phyloP scores from a whole-genome alignment of 2,797 vertebrate genomes.

The Tarsius wallacei region DNA sequence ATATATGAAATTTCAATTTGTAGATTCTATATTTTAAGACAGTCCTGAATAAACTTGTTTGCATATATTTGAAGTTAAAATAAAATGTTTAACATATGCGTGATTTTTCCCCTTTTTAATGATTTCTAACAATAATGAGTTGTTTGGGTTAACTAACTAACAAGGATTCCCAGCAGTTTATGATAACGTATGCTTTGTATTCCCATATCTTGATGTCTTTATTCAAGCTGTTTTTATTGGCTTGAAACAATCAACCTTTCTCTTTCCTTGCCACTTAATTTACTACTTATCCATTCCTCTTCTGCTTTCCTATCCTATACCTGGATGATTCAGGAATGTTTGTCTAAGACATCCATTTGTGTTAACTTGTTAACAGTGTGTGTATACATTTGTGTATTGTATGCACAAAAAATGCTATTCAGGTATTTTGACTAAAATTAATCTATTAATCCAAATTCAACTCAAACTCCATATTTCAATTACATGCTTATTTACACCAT shows the following conservation, averaged over 20 bases:
- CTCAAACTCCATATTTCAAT: conserved; percentile 44
- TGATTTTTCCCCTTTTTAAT: not conserved
- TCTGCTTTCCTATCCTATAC: not conserved
- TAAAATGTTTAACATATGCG: not conserved
- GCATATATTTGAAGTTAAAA: not conserved
- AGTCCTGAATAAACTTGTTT: not conserved
- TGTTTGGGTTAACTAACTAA: not conserved
- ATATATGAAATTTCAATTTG: not conserved
- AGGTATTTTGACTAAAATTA: conserved; percentile 44
- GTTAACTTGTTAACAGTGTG: not conserved
- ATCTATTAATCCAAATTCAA: conserved; percentile 51
- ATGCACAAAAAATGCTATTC: not conserved
- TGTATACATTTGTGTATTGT: not conserved
- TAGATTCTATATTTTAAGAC: not conserved
- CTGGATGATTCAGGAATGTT: not conserved
- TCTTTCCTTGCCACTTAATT: not conserved
- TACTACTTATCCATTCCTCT: not conserved
- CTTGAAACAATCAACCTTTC: not conserved
- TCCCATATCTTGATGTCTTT: not conserved
- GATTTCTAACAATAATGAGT: not conserved
- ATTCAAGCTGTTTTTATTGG: not conserved
- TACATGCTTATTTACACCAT: conserved; percentile 53
- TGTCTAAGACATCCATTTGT: not conserved
- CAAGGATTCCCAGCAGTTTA: not conserved
- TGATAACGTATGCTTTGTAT: not conserved